A percentile compares a stretch with the other conserved stretches of the same genome.
These are phyloP conservation scores for Cairina moschata DNA, from an alignment of 2,113 vertebrate species.

Conservation along the genomic window DNA sequence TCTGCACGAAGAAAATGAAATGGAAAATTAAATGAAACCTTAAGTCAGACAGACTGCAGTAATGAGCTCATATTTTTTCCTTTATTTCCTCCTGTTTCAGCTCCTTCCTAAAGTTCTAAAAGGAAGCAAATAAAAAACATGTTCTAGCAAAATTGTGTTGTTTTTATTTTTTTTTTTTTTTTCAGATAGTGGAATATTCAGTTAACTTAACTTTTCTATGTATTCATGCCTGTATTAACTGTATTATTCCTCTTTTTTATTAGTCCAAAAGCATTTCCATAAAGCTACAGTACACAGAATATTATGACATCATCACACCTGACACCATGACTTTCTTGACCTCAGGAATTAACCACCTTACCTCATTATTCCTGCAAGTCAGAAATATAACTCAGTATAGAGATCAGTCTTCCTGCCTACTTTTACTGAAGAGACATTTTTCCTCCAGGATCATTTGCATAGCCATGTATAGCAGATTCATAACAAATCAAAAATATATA, in stretches of 20 bases:
- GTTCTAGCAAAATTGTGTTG: neutral
- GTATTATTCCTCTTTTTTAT: neutral
- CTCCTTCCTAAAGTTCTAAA: conserved; percentile 36
- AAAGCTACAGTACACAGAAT: neutral
- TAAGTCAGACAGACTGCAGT: neutral
- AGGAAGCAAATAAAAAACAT: conserved; percentile 38
- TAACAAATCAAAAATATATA: neutral
- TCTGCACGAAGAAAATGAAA: neutral
- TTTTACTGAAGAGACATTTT: neutral
- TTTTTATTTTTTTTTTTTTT: too few relatives aligned
- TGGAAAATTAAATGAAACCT: conserved; percentile 39
- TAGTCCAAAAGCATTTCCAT: neutral
- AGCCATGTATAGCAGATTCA: neutral
- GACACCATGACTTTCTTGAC: neutral
- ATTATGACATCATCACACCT: neutral
- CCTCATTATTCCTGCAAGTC: neutral
- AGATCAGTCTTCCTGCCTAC: neutral
- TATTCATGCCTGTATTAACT: neutral
- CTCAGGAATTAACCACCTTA: neutral
- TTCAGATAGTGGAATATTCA: neutral
- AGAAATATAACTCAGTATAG: neutral
- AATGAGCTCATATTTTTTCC: conserved; percentile 8
- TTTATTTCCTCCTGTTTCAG: neutral
- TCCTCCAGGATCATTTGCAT: neutral
- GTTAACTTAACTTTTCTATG: neutral